Conservation (phyloP, 1,140 invertebrate species). For the Steinernema khuongi region DNA sequence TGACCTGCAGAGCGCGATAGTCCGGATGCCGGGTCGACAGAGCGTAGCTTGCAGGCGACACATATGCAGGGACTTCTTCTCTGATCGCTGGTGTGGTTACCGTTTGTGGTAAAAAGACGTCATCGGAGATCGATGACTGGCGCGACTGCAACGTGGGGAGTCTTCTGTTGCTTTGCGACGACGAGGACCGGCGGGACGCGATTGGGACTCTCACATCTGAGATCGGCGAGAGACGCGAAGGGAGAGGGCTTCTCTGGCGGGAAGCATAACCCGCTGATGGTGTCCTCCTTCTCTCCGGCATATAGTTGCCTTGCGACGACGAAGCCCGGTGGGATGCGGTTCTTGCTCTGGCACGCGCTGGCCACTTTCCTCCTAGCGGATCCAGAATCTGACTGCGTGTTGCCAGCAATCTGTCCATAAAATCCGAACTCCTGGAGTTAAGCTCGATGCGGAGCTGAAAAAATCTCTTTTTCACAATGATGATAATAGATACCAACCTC, state of each 20-base stretch:
- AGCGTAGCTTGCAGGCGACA: not conserved
- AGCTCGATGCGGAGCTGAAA: not conserved
- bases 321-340: not conserved
- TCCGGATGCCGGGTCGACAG: not conserved
- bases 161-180: no score
- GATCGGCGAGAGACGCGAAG: not conserved
- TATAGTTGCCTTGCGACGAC: not conserved
- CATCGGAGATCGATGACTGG: not conserved
- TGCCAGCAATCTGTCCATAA: not conserved
- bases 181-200: not conserved
- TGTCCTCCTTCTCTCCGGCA: not conserved
- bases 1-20: not conserved
- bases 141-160: no score
- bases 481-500: not conserved
- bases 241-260: not conserved
- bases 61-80: not conserved
- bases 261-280: not conserved
- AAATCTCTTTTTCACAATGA: not conserved
- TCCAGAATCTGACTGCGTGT: not conserved
- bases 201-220: not conserved
- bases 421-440: not conserved
- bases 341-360: not conserved
- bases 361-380: not conserved
- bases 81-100: not conserved
- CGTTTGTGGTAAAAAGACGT: not conserved